A percentile compares a stretch with the other conserved stretches of the same genome.
These are phyloP conservation scores for Caerostris extrusa DNA, from an alignment of 1,140 invertebrate species.

Conservation along the genomic window DNA sequence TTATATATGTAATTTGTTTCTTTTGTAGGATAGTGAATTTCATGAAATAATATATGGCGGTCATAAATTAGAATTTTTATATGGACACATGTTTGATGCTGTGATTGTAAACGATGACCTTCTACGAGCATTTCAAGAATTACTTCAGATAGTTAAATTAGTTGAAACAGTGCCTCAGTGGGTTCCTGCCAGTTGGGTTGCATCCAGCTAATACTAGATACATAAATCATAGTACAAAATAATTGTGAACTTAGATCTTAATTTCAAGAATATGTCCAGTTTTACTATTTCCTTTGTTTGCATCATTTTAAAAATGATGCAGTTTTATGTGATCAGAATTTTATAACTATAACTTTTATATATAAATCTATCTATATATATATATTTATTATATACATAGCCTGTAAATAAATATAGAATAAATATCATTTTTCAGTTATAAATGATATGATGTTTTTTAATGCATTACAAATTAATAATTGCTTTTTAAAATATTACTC, in stretches of 20 bases:
- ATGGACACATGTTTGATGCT: conserved; percentile 97
- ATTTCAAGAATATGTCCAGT: conserved; percentile 46
- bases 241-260: conserved; percentile 63
- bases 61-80: conserved; percentile 95
- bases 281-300: conserved; percentile 4
- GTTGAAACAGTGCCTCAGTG: conserved; percentile 97
- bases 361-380: conserved; percentile 25
- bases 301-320: conserved; percentile 47
- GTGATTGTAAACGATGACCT: conserved; percentile 95
- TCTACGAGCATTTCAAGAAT: conserved; percentile 91
- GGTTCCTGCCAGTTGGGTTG: conserved; percentile 94
- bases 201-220: conserved; percentile 72
- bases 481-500: no score
- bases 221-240: conserved; percentile 49
- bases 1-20: conserved; percentile 44
- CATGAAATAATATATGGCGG: conserved; percentile 93
- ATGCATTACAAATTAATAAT: not conserved
- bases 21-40: conserved; percentile 93
- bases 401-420: conserved; percentile 68
- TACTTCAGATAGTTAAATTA: conserved; percentile 90
- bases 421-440: conserved; percentile 71
- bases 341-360: conserved; percentile 71
- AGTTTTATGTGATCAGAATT: conserved; percentile 71
- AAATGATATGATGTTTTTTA: conserved; percentile 7
- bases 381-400: conserved; percentile 57